A percentile compares a stretch with the other conserved stretches of the same genome.
Conservation (phyloP, 2,113 vertebrate species). For the Pygoscelis antarcticus region DNA sequence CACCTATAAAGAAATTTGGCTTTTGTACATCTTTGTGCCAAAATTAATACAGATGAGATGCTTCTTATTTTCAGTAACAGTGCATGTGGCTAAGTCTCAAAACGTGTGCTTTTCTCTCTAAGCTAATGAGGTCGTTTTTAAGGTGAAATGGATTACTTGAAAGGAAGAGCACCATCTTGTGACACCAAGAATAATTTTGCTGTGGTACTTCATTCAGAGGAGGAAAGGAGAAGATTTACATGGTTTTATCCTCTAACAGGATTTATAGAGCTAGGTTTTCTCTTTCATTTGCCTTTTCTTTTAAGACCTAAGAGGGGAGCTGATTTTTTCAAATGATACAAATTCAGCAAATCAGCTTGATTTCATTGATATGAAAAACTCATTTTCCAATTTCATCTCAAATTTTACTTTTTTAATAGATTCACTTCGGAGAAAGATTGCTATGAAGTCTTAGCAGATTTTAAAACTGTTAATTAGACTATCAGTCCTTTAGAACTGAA, state of each 20-base stretch:
- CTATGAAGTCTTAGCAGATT: not conserved
- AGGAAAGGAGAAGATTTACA: not conserved
- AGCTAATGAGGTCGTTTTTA: slow-evolving; percentile 9
- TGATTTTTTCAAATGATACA: not conserved
- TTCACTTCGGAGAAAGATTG: not conserved
- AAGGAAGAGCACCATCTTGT: slow-evolving; percentile 62
- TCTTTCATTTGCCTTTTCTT: slow-evolving; percentile 26
- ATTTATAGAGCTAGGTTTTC: not conserved
- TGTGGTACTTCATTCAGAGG: not conserved
- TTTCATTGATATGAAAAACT: slow-evolving; percentile 25
- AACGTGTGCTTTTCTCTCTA: not conserved
- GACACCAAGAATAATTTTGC: not conserved
- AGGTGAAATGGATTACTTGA: slow-evolving; percentile 8
- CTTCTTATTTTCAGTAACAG: not conserved
- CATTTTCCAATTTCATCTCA: not conserved
- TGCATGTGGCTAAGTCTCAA: not conserved
- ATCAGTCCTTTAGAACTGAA: not conserved
- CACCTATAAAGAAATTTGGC: not conserved
- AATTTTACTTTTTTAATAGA: not conserved
- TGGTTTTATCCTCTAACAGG: not conserved
- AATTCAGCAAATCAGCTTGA: slow-evolving; percentile 21
- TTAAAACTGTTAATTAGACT: not conserved
- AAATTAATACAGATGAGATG: not conserved
- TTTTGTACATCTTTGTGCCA: not conserved
- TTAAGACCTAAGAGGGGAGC: not conserved